phyloP scores from a whole-genome alignment of 2,797 vertebrate genomes.

The Glossophaga mutica region DNA sequence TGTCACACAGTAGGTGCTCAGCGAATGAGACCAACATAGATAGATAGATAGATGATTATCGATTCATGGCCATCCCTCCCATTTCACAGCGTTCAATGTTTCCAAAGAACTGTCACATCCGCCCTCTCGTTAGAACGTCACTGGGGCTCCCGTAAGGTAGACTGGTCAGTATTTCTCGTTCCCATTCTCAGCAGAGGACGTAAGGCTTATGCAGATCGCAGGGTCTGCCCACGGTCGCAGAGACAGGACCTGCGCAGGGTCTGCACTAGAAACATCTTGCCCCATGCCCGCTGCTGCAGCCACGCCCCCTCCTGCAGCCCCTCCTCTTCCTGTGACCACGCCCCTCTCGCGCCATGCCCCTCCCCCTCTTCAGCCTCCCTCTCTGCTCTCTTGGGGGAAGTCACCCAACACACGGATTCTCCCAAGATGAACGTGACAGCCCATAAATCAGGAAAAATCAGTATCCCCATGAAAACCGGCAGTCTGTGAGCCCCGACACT shows the following conservation, averaged over 20 bases:
- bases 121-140: neutral
- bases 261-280: neutral
- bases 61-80: neutral
- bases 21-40: neutral
- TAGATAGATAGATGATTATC: neutral
- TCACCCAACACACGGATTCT: accelerated
- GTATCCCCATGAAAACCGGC: neutral
- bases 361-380: neutral
- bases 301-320: neutral
- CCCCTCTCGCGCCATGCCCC: accelerated
- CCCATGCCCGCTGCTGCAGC: accelerated
- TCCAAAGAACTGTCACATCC: neutral
- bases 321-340: neutral
- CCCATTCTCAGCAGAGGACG: neutral
- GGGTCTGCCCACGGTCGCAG: neutral
- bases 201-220: neutral
- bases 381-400: neutral
- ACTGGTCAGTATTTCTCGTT: neutral
- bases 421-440: neutral
- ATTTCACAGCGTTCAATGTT: neutral
- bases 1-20: neutral
- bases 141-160: neutral
- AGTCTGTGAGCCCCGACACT: neutral
- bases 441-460: no score
- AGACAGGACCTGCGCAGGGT: no score